Conservation (phyloP, 2,888 invertebrate genomes). For the Hypercompe scribonia region DNA sequence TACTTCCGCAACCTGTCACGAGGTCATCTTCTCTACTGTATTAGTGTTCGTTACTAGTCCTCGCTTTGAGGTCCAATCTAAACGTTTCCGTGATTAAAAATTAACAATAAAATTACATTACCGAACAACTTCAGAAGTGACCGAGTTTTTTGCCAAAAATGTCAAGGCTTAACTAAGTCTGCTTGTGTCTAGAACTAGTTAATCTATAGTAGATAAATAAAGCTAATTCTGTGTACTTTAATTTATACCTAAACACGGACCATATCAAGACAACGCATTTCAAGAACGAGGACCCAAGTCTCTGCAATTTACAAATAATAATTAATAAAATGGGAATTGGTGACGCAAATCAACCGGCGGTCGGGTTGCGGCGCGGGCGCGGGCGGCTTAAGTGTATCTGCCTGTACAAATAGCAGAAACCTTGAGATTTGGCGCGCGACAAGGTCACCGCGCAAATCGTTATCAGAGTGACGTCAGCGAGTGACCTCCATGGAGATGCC, state of each 20-base stretch:
- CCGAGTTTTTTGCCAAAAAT: conserved; percentile 33
- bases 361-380: conserved; percentile 59
- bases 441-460: conserved; percentile 86
- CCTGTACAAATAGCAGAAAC: conserved; percentile 84
- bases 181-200: conserved; percentile 38
- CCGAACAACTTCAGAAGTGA: conserved; percentile 6
- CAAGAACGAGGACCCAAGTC: conserved; percentile 62
- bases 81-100: conserved; percentile 64
- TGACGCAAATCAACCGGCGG: conserved; percentile 67
- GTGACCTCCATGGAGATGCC: conserved; percentile 84
- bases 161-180: conserved; percentile 36
- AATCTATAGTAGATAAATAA: conserved; percentile 37
- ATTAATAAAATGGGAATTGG: conserved; percentile 75
- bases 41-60: conserved; percentile 56
- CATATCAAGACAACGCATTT: conserved; percentile 42
- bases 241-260: conserved; percentile 20
- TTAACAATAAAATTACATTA: conserved; percentile 37
- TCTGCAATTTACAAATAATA: conserved; percentile 75
- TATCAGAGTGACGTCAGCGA: conserved; percentile 84
- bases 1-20: conserved; percentile 77
- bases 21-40: conserved; percentile 61
- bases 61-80: conserved; percentile 47
- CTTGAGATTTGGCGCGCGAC: conserved; percentile 85
- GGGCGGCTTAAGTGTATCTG: conserved; percentile 72
- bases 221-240: conserved; percentile 18